These are phyloP conservation scores for Felis catus DNA, from an alignment of 2,113 vertebrate genomes.

Conservation along the genomic window DNA sequence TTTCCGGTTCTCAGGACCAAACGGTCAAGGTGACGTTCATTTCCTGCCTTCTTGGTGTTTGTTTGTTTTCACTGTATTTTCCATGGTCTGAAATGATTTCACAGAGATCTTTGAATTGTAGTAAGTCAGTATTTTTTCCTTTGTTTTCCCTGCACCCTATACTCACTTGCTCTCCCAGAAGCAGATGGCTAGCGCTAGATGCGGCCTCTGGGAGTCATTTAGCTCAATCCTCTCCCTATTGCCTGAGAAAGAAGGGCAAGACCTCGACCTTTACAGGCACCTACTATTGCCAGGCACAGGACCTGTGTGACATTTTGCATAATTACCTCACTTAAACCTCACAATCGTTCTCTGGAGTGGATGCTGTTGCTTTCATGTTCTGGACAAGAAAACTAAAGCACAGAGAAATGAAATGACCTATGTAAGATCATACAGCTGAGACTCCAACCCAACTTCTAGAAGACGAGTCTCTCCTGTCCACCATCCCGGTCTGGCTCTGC, in stretches of 20 bases:
- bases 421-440: not conserved
- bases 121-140: not conserved
- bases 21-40: constrained; percentile 16
- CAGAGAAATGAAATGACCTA: not conserved
- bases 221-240: not conserved
- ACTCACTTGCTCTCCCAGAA: not conserved
- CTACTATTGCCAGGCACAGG: not conserved
- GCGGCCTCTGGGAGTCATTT: not conserved
- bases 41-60: constrained; percentile 44
- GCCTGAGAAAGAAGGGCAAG: not conserved
- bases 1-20: constrained; percentile 64
- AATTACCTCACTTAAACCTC: not conserved
- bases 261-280: not conserved
- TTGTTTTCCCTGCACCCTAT: not conserved
- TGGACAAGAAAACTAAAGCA: not conserved
- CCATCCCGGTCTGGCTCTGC: not conserved
- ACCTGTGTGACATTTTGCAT: not conserved
- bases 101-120: not conserved
- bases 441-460: not conserved
- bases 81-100: constrained; percentile 9
- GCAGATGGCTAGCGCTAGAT: not conserved
- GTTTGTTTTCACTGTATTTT: constrained; percentile 42
- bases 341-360: not conserved
- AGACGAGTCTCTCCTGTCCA: not conserved
- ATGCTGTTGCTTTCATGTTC: not conserved